Conservation (phyloP, 2,797 vertebrate species). For the Halcyon chelicuti region DNA sequence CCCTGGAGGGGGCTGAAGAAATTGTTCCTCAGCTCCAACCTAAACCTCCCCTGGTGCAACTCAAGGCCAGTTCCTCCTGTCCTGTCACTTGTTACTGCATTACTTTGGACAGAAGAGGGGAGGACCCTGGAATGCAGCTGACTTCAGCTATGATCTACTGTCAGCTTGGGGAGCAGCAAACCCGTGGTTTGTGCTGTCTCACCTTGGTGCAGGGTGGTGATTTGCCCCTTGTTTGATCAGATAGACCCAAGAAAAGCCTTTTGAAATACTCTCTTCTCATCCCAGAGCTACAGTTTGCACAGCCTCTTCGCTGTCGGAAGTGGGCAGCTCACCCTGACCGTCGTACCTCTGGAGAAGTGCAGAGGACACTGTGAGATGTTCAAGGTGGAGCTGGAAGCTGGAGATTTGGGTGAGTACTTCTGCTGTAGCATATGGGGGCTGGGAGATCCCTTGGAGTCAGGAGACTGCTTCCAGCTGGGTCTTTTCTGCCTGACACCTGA, state of each 20-base stretch:
- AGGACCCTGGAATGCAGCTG: neutral
- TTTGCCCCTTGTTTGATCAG: neutral
- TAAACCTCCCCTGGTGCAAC: neutral
- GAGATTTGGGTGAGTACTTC: constrained; percentile 86
- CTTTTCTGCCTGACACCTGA: neutral
- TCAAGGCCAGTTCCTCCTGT: neutral
- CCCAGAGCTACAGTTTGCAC: constrained; percentile 83
- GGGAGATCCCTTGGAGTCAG: neutral
- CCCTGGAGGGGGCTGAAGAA: neutral
- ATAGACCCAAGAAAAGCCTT: neutral
- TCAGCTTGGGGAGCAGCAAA: neutral
- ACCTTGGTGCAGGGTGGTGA: neutral
- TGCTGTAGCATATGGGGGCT: neutral
- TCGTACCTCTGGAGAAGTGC: constrained; percentile 85
- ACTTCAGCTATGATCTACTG: neutral
- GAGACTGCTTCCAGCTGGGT: neutral
- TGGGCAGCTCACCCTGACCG: constrained; percentile 84
- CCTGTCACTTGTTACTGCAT: neutral
- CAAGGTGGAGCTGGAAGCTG: constrained; percentile 85
- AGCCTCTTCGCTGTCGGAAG: constrained; percentile 88
- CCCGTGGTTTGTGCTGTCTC: neutral
- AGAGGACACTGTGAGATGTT: constrained; percentile 88
- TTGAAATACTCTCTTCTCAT: neutral
- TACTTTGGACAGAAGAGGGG: neutral
- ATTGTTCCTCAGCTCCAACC: neutral